These are phyloP conservation scores for Rhinophrynus dorsalis DNA, from an alignment of 2,797 vertebrate species.

Conservation along the genomic window DNA sequence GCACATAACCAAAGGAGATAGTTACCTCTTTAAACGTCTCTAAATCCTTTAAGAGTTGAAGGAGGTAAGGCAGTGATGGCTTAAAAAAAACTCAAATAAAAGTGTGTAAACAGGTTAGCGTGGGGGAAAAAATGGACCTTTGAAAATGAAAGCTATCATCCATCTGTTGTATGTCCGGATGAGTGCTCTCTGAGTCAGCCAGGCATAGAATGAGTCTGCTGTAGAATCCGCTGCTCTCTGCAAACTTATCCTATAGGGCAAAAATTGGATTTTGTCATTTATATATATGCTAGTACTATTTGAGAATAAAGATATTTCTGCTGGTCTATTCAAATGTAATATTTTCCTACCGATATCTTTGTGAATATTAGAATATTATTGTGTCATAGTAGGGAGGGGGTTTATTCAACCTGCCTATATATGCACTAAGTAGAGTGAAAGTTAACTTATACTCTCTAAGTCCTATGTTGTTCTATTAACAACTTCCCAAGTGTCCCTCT, in stretches of 20 bases:
- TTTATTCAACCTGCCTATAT: too few species aligned
- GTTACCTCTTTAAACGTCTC: background rate
- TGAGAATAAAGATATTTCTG: too few species aligned
- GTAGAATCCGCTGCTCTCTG: conserved; percentile 19
- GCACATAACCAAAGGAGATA: background rate
- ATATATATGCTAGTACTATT: too few species aligned
- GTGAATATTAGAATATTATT: too few species aligned
- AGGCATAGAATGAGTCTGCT: conserved; percentile 35
- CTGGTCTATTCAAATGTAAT: too few species aligned
- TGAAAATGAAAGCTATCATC: conserved; percentile 43
- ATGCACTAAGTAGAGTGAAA: too few species aligned
- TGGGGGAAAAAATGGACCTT: conserved; percentile 26
- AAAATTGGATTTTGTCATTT: too few species aligned
- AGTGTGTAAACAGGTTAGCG: conserved; percentile 34
- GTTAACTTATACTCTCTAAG: too few species aligned
- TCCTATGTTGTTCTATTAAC: too few species aligned
- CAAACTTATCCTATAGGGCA: conserved; percentile 14
- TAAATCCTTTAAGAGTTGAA: conserved; percentile 14
- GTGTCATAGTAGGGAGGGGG: too few species aligned
- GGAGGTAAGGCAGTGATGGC: conserved; percentile 14
- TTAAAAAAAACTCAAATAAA: conserved; percentile 28
- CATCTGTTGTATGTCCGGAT: conserved; percentile 11
- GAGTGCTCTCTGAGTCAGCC: conserved; percentile 21
- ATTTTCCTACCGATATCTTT: too few species aligned
- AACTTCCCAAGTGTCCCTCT: too few species aligned